These are phyloP conservation scores for Pilophorus perplexus DNA, from an alignment of 2,888 invertebrate species.

Conservation along the genomic window DNA sequence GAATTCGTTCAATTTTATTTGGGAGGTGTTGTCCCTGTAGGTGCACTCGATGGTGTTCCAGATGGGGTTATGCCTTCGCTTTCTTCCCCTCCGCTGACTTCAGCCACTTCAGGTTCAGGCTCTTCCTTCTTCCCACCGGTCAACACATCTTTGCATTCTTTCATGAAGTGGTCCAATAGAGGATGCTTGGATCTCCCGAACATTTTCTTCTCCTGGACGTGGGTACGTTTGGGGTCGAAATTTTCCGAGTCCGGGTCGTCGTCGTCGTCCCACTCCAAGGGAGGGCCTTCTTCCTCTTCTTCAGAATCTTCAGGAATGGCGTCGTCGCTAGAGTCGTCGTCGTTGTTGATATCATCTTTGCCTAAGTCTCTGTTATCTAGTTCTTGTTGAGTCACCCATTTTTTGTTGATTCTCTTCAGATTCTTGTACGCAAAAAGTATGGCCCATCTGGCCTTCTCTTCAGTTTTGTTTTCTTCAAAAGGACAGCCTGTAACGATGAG, in stretches of 20 bases:
- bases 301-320: conserved; percentile 26
- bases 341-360: conserved; percentile 15
- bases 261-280: conserved; percentile 21
- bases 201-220: too few relatives aligned
- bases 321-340: conserved; percentile 33
- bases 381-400: not conserved
- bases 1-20: too few relatives aligned
- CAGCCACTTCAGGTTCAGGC: not conserved
- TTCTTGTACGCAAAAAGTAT: not conserved
- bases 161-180: not conserved
- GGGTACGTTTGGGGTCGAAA: conserved; percentile 8
- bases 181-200: not conserved
- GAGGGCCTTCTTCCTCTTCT: conserved; percentile 24
- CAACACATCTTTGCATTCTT: not conserved
- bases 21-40: too few relatives aligned
- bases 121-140: not conserved
- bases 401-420: conserved; percentile 24
- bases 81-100: not conserved
- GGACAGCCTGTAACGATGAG: conserved; percentile 22
- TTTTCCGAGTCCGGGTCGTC: conserved; percentile 24
- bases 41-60: not conserved
- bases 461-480: conserved; percentile 13
- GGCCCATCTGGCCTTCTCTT: conserved; percentile 22
- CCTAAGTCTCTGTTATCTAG: conserved; percentile 13
- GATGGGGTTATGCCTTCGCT: not conserved